Evolutionary conservation across 1,140 invertebrate genomes (phyloP), one percentile per base, ranked within the genome.

Genomic region (Macrosteles quadrilineatus): DNA sequence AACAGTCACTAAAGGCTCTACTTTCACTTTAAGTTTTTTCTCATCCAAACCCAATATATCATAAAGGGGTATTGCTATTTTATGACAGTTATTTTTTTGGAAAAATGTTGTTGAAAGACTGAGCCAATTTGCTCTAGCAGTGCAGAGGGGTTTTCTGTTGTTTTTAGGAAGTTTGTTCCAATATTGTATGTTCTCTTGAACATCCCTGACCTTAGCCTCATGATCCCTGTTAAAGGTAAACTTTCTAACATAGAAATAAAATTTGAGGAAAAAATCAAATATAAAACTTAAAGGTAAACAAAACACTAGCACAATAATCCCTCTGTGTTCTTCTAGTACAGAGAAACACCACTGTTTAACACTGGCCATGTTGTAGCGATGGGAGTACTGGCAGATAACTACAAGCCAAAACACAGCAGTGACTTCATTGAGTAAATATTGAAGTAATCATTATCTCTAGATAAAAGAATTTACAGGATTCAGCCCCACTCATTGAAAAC

Each of bases 51-150:
- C 75, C 6, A 86, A 76, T 73, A 86, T 83, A 72, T 84, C 79
- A 70, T 83, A 87, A 1, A 90, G 77, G 17, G 87, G 83, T 53
- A 89, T 81, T 0, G 84, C 77, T 19, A 90, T 81, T 78, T 85
- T 81, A 72, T 89, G 85, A 72, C 86, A 88, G 14, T 85, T 77
- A 59, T 87, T 81, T 80, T 89, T 89, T 74, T 81, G 80, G 78
- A 87, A 89, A 77, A 89, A 90, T 0, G 84, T 89, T 1, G 86
- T 87, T 1, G 87, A 89, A 17, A 90, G 78, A 50, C 86, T 87
- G 21, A 87, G 79, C 88, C 88, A 90, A 77, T 89, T 90, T 14
- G 88, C 87, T 45, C 88, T 77, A 0, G 87, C 83, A 0, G 87
- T 89, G 77, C 87, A 89, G 27, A 90, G 80, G 2, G 86, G 77